Percentiles rank a stretch among this genome's conserved stretches.
phyloP scores from a whole-genome alignment of 1,140 invertebrate genomes.

The Parapsyche elsis region DNA sequence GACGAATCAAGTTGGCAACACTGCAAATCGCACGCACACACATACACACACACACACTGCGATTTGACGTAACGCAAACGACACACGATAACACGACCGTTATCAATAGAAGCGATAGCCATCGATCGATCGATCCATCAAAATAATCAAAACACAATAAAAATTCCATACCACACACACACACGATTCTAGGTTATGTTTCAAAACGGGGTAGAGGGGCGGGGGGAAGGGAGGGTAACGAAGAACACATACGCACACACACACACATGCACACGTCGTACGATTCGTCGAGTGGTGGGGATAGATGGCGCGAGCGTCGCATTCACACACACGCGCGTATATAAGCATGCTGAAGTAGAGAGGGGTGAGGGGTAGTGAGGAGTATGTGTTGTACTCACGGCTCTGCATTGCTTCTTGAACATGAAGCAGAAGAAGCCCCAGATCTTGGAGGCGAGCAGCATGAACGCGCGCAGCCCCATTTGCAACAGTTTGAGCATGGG shows the following conservation, averaged over 20 bases:
- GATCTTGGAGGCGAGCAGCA: slow-evolving; percentile 93
- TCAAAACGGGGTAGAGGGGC: too few relatives aligned
- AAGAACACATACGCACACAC: too few relatives aligned
- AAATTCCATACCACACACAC: too few relatives aligned
- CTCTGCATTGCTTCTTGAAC: slow-evolving; percentile 94
- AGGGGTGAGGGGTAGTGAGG: background rate
- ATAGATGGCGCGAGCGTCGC: too few relatives aligned
- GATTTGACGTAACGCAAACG: background rate
- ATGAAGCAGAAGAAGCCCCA: slow-evolving; percentile 98
- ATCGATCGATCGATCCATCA: too few relatives aligned
- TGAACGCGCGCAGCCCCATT: slow-evolving; percentile 96
- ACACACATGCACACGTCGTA: too few relatives aligned
- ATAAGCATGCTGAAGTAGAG: background rate
- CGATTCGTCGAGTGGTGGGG: too few relatives aligned
- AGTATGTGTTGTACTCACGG: slow-evolving; percentile 76
- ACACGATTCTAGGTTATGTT: too few relatives aligned
- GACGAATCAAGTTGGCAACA: slow-evolving; percentile 5
- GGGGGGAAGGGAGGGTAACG: too few relatives aligned
- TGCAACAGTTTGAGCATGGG: slow-evolving; percentile 95
- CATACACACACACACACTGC: background rate
- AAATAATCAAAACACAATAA: too few relatives aligned
- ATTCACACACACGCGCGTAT: too few relatives aligned
- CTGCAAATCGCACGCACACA: background rate
- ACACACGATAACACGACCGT: background rate
- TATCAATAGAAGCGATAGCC: background rate